Evolutionary conservation across 2,113 vertebrate genomes (phyloP).

Genomic region (Shinisaurus crocodilurus): DNA sequence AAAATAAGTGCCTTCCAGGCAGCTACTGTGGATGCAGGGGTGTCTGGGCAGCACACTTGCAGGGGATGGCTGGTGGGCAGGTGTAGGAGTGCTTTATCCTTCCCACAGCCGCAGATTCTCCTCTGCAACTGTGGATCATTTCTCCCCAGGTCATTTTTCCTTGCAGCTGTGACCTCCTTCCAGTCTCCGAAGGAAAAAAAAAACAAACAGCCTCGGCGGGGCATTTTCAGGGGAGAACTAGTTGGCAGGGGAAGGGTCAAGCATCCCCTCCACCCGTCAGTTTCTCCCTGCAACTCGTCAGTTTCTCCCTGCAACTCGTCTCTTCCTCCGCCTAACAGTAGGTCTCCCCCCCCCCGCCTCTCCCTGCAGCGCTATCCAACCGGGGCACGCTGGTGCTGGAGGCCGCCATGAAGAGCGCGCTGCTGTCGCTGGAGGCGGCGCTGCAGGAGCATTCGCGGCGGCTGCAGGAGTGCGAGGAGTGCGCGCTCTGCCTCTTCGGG

Average conservation of each 20-base stretch:
- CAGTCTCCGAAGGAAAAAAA: background rate
- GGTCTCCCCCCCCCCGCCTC: rapidly evolving
- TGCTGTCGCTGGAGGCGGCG: constrained; percentile 77
- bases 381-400: constrained; percentile 84
- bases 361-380: constrained; percentile 78
- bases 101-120: background rate
- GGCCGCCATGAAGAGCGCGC: constrained; percentile 79
- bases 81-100: background rate
- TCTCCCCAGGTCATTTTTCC: background rate
- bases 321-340: background rate
- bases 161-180: too few species aligned
- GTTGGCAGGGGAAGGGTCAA: background rate
- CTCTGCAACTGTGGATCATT: background rate
- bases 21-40: background rate
- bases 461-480: constrained; percentile 78
- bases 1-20: background rate
- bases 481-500: constrained; percentile 82
- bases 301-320: too few species aligned
- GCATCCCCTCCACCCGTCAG: background rate
- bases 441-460: constrained; percentile 72
- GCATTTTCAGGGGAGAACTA: background rate
- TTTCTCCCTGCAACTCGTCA: background rate
- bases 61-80: background rate
- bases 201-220: background rate
- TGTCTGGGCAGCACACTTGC: background rate